A percentile compares a stretch with the other conserved stretches of the same genome.
Conservation (phyloP, 2,113 vertebrate species). For the Dinomys branickii region DNA sequence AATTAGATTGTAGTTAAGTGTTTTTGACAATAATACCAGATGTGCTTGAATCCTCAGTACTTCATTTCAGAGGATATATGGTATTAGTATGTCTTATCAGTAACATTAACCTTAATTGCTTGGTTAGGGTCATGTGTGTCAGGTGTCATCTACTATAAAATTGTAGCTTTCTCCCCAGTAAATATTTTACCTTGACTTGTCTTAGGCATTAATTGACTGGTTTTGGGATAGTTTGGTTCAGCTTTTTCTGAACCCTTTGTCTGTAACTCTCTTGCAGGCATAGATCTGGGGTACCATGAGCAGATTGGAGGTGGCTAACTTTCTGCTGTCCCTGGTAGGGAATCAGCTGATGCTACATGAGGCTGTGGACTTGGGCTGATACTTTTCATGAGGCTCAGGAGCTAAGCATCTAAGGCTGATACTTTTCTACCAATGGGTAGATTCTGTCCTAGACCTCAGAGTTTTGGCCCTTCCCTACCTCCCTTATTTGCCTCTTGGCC, state of each 20-base stretch:
- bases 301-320: background rate
- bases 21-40: constrained; percentile 3
- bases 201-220: background rate
- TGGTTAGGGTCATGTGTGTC: background rate
- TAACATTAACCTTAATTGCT: background rate
- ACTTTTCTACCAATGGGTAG: background rate
- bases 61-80: background rate
- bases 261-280: background rate
- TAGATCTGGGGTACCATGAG: background rate
- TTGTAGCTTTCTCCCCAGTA: background rate
- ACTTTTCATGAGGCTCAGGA: too few relatives aligned
- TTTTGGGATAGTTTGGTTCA: background rate
- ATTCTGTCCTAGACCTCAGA: background rate
- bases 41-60: background rate
- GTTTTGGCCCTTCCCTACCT: background rate
- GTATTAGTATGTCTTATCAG: accelerated
- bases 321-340: background rate
- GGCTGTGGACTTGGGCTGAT: too few relatives aligned
- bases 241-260: background rate
- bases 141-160: background rate
- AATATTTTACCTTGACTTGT: background rate
- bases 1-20: background rate
- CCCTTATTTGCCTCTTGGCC: background rate
- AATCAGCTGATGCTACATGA: background rate
- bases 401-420: background rate